Percentiles rank a stretch among this genome's conserved stretches.
phyloP scores from a whole-genome alignment of 92 coral and sea anemone genomes.

The Epizoanthus rinbou region DNA sequence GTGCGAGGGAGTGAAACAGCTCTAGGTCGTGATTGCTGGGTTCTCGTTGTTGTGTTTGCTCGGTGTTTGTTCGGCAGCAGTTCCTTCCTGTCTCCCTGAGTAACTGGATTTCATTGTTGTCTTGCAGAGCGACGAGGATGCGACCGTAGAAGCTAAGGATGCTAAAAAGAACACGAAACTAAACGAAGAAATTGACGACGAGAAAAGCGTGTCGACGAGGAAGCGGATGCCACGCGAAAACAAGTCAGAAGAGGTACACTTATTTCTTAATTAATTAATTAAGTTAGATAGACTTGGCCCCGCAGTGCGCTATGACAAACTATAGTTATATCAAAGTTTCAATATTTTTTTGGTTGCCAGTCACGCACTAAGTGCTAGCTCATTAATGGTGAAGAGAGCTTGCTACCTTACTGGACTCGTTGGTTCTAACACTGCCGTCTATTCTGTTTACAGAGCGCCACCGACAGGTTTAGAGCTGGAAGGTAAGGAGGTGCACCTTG shows the following conservation, averaged over 20 bases:
- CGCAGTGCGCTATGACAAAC: no score
- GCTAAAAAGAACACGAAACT: conserved; percentile 90
- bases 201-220: conserved; percentile 54
- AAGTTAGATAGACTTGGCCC: no score
- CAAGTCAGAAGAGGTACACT: conserved; percentile 13
- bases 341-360: no score
- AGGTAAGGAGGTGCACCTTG: neutral
- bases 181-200: conserved; percentile 79
- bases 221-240: conserved; percentile 54
- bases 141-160: conserved; percentile 68
- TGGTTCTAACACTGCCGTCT: neutral
- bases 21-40: neutral
- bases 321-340: no score
- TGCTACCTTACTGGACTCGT: neutral
- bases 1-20: no score
- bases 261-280: neutral
- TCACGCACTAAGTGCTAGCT: no score
- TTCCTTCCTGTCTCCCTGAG: no score
- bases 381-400: neutral
- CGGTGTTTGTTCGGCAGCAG: neutral
- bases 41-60: neutral
- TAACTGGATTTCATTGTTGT: neutral
- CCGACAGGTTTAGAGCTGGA: conserved; percentile 7
- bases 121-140: conserved; percentile 80
- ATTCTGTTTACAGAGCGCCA: neutral